A percentile compares a stretch with the other conserved stretches of the same genome.
These are phyloP conservation scores for Aphelocoma californica DNA, from an alignment of 2,797 vertebrate genomes.

Conservation along the genomic window DNA sequence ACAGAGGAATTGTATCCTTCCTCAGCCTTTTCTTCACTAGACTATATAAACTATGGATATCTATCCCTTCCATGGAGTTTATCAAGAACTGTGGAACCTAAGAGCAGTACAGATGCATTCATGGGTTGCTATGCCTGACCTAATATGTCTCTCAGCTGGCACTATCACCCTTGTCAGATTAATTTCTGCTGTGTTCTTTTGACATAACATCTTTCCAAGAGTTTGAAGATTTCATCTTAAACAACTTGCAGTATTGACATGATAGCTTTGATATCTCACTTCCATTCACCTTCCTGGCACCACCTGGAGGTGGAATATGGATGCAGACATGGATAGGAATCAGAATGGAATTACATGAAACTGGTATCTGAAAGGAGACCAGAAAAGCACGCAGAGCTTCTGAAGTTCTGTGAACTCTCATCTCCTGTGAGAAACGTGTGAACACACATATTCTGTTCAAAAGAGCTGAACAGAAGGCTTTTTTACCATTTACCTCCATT, in stretches of 20 bases:
- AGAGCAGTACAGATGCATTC: background rate
- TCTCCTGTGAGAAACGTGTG: background rate
- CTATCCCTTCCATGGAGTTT: background rate
- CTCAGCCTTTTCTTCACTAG: background rate
- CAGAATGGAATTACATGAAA: background rate
- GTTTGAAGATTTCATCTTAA: background rate
- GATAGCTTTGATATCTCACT: background rate
- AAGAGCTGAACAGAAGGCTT: slow-evolving; percentile 43
- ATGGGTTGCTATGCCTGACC: background rate
- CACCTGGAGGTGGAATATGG: background rate
- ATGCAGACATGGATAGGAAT: background rate
- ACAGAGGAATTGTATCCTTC: background rate
- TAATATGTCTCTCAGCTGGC: background rate
- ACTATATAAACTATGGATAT: background rate
- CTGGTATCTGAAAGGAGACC: background rate
- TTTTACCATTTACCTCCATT: background rate
- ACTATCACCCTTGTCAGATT: background rate
- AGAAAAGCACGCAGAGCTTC: background rate
- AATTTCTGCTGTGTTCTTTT: background rate
- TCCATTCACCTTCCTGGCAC: background rate
- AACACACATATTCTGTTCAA: slow-evolving; percentile 5
- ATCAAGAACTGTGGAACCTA: background rate
- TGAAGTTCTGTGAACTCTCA: slow-evolving; percentile 24
- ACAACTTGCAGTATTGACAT: background rate
- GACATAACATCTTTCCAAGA: background rate